A percentile compares a stretch with the other conserved stretches of the same genome.
Conservation (phyloP, 2,797 vertebrate genomes). For the Limnodromus scolopaceus region DNA sequence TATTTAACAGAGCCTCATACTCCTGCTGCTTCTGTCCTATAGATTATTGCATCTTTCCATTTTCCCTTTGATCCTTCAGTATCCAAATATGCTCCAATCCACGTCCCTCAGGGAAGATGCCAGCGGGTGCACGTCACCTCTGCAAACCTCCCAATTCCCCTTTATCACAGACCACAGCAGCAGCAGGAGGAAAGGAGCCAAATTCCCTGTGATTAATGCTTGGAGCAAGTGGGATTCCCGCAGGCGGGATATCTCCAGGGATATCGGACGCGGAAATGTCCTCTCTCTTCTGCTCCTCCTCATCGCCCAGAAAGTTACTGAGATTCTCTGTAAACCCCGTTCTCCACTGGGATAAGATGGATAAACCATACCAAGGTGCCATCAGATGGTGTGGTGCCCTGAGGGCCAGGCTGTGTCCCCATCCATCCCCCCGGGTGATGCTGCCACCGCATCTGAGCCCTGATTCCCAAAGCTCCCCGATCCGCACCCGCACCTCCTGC, state of each 20-base stretch:
- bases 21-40: background rate
- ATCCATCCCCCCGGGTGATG: background rate
- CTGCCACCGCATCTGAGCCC: background rate
- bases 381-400: fast-evolving
- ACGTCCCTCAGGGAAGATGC: fast-evolving
- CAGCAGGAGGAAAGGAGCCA: background rate
- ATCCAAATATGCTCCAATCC: background rate
- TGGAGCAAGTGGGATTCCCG: background rate
- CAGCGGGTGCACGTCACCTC: background rate
- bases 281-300: background rate
- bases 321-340: background rate
- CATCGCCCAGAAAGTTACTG: background rate
- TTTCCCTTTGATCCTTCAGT: background rate
- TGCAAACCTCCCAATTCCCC: background rate
- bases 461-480: background rate
- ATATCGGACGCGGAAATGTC: fast-evolving
- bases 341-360: background rate
- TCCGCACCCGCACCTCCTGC: background rate
- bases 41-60: background rate
- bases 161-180: background rate
- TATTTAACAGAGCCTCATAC: background rate
- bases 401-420: background rate
- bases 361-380: background rate
- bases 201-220: fast-evolving
- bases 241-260: background rate